Evolutionary conservation across 2,113 vertebrate genomes (phyloP), one percentile per base, ranked within the genome.

Genomic region (Zosterops borbonicus): DNA sequence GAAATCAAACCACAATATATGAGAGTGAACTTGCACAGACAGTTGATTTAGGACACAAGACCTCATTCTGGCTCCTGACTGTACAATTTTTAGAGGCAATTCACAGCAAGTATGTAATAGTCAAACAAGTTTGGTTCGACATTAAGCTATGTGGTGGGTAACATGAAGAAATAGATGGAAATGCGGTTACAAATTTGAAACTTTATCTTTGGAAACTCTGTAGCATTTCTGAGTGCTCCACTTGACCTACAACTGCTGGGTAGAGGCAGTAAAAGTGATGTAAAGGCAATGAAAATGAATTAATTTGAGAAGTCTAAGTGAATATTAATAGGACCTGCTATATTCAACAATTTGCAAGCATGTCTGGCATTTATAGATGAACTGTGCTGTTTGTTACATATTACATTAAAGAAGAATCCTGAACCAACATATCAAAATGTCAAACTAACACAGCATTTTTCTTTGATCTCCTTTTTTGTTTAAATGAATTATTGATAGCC

Each of bases 401-500:
- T 91, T 94, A 86, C 85, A 90, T 95, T 93, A 95, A 93, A 94
- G 77, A 88, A 71, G 58, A 91, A 78, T 71, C 37, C 60, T 79
- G 92, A 95, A 84, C 77, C 74, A 87, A 94, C 94, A 81, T 71
- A 95, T 89, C 94, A 94, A 93, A 96, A 88, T 96, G 90, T 93
- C 88, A 96, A 49, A 83, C 60, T 85, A 94, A 93, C 29, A 44
- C 64, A 64, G 37, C 73, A 50, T 93, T 96, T 97, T 84, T 29
- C 69, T 90, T 87, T 96, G 80, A 92, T 90, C 56, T 89, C 39
- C 79, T 90, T 93, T 97, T 95, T 94, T 92, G 88, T 93, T 87
- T 68, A 82, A 92, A 96, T 96, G 64, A 96, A 96, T 96, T 93
- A 97, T 95, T 97, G 73, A 96, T 93, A 90, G 18, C 19, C 14